These are phyloP conservation scores for Lepidochitona cinerea DNA, from an alignment of 2,888 invertebrate genomes.

Conservation along the genomic window DNA sequence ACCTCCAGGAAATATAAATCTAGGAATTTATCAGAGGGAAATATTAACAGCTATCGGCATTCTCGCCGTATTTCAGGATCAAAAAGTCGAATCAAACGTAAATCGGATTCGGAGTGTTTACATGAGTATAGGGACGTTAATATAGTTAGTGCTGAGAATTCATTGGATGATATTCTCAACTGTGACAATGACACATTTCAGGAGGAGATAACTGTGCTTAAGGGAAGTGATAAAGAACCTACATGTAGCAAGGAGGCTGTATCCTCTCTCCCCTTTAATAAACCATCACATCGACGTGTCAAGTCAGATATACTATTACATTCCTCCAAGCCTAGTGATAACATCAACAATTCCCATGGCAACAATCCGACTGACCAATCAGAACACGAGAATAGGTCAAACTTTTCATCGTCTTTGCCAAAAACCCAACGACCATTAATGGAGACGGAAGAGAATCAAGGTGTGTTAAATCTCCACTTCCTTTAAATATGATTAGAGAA, in stretches of 20 bases:
- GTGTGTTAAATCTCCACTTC: too few species aligned
- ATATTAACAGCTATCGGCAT: neutral
- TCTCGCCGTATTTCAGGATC: neutral
- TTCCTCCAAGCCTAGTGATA: neutral
- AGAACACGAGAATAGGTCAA: too few species aligned
- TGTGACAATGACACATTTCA: neutral
- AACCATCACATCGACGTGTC: neutral
- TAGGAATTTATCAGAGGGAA: neutral
- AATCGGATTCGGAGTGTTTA: neutral
- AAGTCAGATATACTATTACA: neutral
- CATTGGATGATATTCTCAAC: constrained; percentile 1
- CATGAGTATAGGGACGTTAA: neutral
- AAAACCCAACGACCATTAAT: too few species aligned
- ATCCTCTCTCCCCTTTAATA: neutral
- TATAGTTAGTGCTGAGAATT: neutral
- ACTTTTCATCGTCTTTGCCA: constrained; percentile 1
- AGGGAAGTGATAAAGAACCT: neutral
- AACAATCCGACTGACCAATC: constrained; percentile 10
- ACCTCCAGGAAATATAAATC: neutral
- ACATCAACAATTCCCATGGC: neutral
- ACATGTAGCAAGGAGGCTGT: neutral
- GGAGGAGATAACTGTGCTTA: neutral
- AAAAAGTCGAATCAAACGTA: neutral
- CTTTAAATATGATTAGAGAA: too few species aligned
- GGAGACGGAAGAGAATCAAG: too few species aligned